A percentile compares a stretch with the other conserved stretches of the same genome.
Conservation (phyloP, 2,113 vertebrate species). For the Tursiops truncatus region DNA sequence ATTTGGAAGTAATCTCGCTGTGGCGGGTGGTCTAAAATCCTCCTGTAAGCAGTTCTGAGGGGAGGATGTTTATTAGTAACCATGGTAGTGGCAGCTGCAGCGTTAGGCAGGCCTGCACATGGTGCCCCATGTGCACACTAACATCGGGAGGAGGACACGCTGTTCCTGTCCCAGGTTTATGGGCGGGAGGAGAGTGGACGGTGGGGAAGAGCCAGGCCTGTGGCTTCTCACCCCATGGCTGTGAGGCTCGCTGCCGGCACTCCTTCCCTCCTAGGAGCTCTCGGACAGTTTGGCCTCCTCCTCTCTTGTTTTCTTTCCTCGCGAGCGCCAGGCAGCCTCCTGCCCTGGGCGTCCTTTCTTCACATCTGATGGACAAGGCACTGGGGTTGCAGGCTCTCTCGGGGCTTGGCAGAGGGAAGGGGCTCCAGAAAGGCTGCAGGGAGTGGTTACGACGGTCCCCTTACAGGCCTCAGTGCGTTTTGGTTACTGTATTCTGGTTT, state of each 20-base stretch:
- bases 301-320: too few species aligned
- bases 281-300: too few species aligned
- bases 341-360: not conserved
- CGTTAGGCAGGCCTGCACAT: too few species aligned
- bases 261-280: too few species aligned
- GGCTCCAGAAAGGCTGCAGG: not conserved
- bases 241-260: not conserved
- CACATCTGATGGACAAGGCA: not conserved
- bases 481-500: not conserved
- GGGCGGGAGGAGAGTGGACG: not conserved
- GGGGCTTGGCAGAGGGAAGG: not conserved
- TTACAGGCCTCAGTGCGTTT: not conserved
- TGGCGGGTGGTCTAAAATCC: not conserved
- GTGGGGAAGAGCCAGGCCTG: not conserved
- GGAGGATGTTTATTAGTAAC: not conserved
- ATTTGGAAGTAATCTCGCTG: not conserved
- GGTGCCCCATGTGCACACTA: too few species aligned
- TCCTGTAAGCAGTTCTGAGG: not conserved
- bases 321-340: accelerated
- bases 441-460: not conserved
- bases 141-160: not conserved
- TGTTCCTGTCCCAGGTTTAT: not conserved
- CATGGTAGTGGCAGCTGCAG: too few species aligned
- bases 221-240: not conserved
- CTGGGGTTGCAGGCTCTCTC: not conserved